phyloP scores from a whole-genome alignment of 2,888 invertebrate genomes.

The Nycteola revayana region DNA sequence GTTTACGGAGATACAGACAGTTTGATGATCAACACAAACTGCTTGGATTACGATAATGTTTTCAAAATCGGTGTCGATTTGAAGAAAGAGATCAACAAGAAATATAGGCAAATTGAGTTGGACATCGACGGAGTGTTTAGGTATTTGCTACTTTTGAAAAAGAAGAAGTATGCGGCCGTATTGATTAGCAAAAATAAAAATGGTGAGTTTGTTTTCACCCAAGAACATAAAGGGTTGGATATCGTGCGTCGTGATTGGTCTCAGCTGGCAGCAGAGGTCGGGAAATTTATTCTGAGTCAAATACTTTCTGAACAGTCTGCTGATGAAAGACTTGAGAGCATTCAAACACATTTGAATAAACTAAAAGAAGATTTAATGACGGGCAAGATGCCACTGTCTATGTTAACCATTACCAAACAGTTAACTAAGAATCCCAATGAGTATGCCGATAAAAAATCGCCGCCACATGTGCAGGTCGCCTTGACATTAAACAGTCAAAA shows the following conservation, averaged over 20 bases:
- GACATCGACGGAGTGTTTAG: conserved; percentile 99
- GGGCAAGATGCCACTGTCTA: conserved; percentile 86
- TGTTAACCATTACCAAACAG: conserved; percentile 95
- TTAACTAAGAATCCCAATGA: conserved; percentile 96
- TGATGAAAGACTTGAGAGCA: conserved; percentile 93
- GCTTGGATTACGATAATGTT: conserved; percentile 89
- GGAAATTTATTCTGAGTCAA: conserved; percentile 91
- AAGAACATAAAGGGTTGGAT: conserved; percentile 97
- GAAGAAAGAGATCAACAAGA: conserved; percentile 95
- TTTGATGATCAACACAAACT: conserved; percentile 98
- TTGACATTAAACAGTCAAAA: conserved; percentile 90
- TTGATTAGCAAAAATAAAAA: conserved; percentile 84
- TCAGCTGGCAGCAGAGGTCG: conserved; percentile 94
- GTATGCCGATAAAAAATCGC: conserved; percentile 91
- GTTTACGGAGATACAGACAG: conserved; percentile 99
- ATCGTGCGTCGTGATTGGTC: conserved; percentile 99
- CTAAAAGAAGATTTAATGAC: conserved; percentile 88
- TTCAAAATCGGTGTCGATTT: conserved; percentile 88
- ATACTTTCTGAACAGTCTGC: conserved; percentile 90
- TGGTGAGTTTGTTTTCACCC: conserved; percentile 84
- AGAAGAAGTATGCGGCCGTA: conserved; percentile 99
- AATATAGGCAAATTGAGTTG: conserved; percentile 95
- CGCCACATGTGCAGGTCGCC: conserved; percentile 95
- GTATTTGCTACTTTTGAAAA: conserved; percentile 95
- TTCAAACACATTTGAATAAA: conserved; percentile 90